A percentile compares a stretch with the other conserved stretches of the same genome.
Evolutionary conservation across 2,888 invertebrate species (phyloP).

Genomic region (Meteorus colon): DNA sequence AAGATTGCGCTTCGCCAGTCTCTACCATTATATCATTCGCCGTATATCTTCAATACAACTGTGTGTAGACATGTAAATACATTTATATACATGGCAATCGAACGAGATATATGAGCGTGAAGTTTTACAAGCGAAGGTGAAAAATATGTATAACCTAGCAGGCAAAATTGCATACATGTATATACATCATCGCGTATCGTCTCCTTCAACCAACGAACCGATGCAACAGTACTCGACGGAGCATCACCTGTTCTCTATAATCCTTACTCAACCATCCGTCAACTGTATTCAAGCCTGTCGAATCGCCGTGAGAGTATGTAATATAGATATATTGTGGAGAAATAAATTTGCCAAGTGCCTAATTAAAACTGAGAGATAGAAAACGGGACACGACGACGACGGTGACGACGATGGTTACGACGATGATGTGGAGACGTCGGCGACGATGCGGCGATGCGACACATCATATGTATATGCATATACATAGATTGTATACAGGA

Average conservation of each 20-base stretch:
- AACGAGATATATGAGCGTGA: not conserved
- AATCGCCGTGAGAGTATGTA: conserved; percentile 64
- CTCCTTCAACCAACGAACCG: conserved; percentile 53
- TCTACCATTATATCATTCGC: not conserved
- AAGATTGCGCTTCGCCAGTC: not conserved
- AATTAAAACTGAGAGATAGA: conserved; percentile 74
- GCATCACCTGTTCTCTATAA: conserved; percentile 68
- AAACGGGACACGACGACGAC: conserved; percentile 56
- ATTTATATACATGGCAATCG: not conserved
- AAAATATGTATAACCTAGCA: conserved; percentile 3
- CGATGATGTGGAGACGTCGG: conserved; percentile 47
- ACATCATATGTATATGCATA: conserved; percentile 31
- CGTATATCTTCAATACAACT: not conserved
- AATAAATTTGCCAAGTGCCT: conserved; percentile 72
- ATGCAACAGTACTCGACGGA: conserved; percentile 51
- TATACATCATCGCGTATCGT: conserved; percentile 8
- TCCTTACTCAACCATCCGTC: conserved; percentile 72
- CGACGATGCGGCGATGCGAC: conserved; percentile 31
- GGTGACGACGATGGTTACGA: conserved; percentile 45
- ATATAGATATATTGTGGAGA: conserved; percentile 32
- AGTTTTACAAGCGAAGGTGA: not conserved
- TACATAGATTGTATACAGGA: conserved; percentile 20
- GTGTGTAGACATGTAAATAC: not conserved
- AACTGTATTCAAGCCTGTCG: conserved; percentile 66
- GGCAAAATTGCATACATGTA: not conserved